Conservation (phyloP, 2,113 vertebrate genomes). For the Dipodomys spectabilis region DNA sequence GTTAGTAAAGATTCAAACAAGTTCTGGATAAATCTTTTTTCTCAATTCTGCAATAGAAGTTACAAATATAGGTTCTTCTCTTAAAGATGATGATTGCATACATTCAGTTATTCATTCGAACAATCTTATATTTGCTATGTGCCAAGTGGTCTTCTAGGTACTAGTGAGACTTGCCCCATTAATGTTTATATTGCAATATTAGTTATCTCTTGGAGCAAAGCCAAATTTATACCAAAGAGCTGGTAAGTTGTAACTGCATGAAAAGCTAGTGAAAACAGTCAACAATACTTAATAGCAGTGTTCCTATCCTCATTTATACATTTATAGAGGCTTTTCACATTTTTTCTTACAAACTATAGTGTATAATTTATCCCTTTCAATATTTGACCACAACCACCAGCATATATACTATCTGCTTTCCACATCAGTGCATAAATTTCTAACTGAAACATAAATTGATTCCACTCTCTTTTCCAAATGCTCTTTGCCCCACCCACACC, state of each 20-base stretch:
- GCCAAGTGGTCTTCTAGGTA: background rate
- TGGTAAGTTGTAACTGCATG: background rate
- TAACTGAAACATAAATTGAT: constrained; percentile 62
- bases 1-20: constrained; percentile 1
- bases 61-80: background rate
- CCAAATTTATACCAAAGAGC: background rate
- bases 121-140: background rate
- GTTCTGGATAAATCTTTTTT: background rate
- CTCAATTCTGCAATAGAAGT: background rate
- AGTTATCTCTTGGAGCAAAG: background rate
- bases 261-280: background rate
- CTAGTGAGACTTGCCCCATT: background rate
- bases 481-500: background rate
- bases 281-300: background rate
- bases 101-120: background rate
- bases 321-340: background rate
- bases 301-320: background rate
- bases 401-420: constrained; percentile 17
- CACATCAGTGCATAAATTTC: constrained; percentile 21
- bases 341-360: constrained; percentile 40
- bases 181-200: background rate
- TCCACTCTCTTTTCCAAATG: background rate
- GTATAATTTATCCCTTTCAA: constrained; percentile 36
- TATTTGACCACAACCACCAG: constrained; percentile 41
- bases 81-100: background rate